Conservation (phyloP, 2,888 invertebrate species). For the Nyleta sp. region DNA sequence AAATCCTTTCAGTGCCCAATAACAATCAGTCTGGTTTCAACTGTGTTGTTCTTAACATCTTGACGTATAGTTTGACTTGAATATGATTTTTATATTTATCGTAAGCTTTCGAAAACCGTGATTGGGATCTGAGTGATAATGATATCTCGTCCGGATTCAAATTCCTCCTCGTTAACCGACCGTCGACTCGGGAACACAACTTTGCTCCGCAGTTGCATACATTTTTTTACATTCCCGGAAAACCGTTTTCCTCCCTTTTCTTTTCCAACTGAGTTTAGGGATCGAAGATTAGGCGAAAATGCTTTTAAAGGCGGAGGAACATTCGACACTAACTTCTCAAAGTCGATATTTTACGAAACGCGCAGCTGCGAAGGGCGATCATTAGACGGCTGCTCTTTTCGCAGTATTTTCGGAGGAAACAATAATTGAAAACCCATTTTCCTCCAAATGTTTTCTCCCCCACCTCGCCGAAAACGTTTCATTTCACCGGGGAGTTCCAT, state of each 20-base stretch:
- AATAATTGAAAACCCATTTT: constrained; percentile 23
- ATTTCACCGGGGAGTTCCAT: too few species aligned
- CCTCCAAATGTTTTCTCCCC: background rate
- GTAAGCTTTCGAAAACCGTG: constrained; percentile 6
- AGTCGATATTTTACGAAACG: constrained; percentile 42
- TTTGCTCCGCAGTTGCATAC: constrained; percentile 1
- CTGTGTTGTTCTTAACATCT: too few species aligned
- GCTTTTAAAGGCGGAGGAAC: constrained; percentile 51
- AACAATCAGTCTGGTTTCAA: too few species aligned
- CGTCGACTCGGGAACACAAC: background rate
- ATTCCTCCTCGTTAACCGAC: constrained; percentile 1
- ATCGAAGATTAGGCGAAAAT: constrained; percentile 58
- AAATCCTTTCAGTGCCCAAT: too few species aligned
- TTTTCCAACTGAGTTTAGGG: constrained; percentile 6
- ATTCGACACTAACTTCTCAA: constrained; percentile 46
- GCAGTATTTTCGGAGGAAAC: constrained; percentile 24
- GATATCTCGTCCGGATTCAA: constrained; percentile 12
- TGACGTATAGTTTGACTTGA: too few species aligned
- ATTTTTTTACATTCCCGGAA: background rate
- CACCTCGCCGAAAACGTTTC: background rate
- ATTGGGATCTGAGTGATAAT: constrained; percentile 14
- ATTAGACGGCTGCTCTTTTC: constrained; percentile 53
- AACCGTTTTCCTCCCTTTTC: background rate
- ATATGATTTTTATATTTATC: constrained; percentile 44
- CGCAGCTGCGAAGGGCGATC: constrained; percentile 45